phyloP scores from a whole-genome alignment of 2,888 invertebrate species.

The Drosophila borborema region DNA sequence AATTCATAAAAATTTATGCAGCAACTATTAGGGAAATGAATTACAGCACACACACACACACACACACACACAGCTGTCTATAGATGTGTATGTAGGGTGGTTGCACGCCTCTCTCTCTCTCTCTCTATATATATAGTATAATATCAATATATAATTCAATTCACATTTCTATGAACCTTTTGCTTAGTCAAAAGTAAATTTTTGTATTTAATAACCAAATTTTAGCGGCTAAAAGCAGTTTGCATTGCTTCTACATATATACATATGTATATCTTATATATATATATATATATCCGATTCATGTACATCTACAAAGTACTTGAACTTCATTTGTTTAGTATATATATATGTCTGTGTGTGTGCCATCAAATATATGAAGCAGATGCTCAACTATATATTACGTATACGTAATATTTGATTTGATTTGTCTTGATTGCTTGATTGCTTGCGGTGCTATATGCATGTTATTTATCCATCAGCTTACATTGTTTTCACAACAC shows the following conservation, averaged over 20 bases:
- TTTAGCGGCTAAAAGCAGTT: slow-evolving; percentile 19
- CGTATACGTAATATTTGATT: slow-evolving; percentile 44
- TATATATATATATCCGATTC: neutral
- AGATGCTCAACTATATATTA: slow-evolving; percentile 38
- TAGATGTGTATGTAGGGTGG: slow-evolving; percentile 33
- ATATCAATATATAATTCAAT: slow-evolving; percentile 7
- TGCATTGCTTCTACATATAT: slow-evolving; percentile 7
- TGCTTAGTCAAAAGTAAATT: slow-evolving; percentile 27
- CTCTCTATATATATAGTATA: slow-evolving; percentile 20
- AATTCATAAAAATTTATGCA: slow-evolving; percentile 82
- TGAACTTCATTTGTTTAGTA: slow-evolving; percentile 29
- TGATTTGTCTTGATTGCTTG: slow-evolving; percentile 15
- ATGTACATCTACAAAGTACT: slow-evolving; percentile 15
- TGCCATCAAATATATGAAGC: slow-evolving; percentile 32
- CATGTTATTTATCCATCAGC: slow-evolving; percentile 17
- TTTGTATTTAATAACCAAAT: slow-evolving; percentile 23
- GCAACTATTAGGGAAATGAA: slow-evolving; percentile 70
- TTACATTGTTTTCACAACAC: slow-evolving; percentile 42
- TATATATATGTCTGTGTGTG: neutral
- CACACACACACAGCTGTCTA: neutral
- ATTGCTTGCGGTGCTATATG: slow-evolving; percentile 13
- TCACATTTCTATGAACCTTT: neutral
- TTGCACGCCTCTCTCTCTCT: slow-evolving; percentile 48
- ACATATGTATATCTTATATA: neutral
- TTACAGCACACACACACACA: slow-evolving; percentile 36